These are phyloP conservation scores for Ceramica pisi DNA, from an alignment of 2,888 invertebrate genomes.

Conservation along the genomic window DNA sequence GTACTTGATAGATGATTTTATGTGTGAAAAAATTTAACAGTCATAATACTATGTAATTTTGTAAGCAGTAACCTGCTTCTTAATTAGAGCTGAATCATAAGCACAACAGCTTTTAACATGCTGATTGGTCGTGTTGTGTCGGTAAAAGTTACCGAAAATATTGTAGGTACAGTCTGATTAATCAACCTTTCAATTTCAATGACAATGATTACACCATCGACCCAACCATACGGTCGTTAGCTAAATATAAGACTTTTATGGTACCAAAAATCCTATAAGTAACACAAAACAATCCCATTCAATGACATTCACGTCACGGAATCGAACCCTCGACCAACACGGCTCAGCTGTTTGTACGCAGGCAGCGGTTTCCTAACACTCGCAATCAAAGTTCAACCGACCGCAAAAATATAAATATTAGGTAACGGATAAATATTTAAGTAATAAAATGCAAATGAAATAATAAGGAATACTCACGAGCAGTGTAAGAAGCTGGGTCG, in stretches of 20 bases:
- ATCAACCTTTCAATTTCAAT: background rate
- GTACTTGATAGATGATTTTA: background rate
- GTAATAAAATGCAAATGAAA: slow-evolving; percentile 64
- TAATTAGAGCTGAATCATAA: slow-evolving; percentile 8
- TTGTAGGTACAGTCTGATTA: background rate
- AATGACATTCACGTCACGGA: slow-evolving; percentile 50
- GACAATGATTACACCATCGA: background rate
- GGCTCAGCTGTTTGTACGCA: slow-evolving; percentile 24
- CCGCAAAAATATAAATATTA: slow-evolving; percentile 57
- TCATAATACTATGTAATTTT: background rate
- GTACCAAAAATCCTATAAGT: slow-evolving; percentile 26
- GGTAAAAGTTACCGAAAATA: background rate
- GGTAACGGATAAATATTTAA: slow-evolving; percentile 53
- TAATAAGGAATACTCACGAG: slow-evolving; percentile 77
- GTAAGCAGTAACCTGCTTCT: background rate
- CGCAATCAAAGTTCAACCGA: slow-evolving; percentile 45
- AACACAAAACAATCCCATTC: slow-evolving; percentile 25
- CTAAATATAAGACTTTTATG: slow-evolving; percentile 8
- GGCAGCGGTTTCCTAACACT: slow-evolving; percentile 19
- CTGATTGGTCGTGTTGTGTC: background rate
- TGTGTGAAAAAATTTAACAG: background rate
- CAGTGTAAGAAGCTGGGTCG: slow-evolving; percentile 75
- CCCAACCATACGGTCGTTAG: background rate
- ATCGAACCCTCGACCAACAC: slow-evolving; percentile 35
- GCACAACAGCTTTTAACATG: background rate